Percentiles rank a stretch among this genome's conserved stretches.
Conservation (phyloP, 2,888 invertebrate genomes). For the Aspidiotus destructor region DNA sequence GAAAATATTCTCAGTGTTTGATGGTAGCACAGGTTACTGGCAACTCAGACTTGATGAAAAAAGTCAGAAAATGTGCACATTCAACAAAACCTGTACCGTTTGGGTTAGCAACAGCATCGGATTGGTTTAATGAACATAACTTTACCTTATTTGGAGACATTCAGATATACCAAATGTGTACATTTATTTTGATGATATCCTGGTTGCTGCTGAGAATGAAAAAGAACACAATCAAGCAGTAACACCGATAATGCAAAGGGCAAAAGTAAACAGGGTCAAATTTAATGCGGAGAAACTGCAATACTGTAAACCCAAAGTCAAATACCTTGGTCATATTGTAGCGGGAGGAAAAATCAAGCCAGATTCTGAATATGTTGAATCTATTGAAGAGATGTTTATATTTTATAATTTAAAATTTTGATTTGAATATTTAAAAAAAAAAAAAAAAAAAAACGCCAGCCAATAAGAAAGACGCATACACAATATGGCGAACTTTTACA, state of each 20-base stretch:
- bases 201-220: not conserved
- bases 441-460: not conserved
- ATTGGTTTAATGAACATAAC: not conserved
- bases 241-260: not conserved
- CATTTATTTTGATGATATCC: not conserved
- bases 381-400: not conserved
- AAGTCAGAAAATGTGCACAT: not conserved
- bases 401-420: too few species aligned
- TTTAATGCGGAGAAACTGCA: not conserved
- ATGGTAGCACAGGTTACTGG: not conserved
- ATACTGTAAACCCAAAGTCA: not conserved
- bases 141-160: not conserved
- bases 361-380: not conserved
- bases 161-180: not conserved
- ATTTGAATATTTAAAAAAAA: too few species aligned
- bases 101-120: too few species aligned
- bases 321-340: not conserved
- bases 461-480: too few species aligned
- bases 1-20: not conserved
- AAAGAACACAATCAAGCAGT: not conserved
- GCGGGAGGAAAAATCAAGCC: not conserved
- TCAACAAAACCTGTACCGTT: not conserved
- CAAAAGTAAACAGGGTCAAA: not conserved
- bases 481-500: too few species aligned
- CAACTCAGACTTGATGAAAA: conserved; percentile 1